Evolutionary conservation across 2,888 invertebrate species (phyloP).

Genomic region (Brachycybe producta): DNA sequence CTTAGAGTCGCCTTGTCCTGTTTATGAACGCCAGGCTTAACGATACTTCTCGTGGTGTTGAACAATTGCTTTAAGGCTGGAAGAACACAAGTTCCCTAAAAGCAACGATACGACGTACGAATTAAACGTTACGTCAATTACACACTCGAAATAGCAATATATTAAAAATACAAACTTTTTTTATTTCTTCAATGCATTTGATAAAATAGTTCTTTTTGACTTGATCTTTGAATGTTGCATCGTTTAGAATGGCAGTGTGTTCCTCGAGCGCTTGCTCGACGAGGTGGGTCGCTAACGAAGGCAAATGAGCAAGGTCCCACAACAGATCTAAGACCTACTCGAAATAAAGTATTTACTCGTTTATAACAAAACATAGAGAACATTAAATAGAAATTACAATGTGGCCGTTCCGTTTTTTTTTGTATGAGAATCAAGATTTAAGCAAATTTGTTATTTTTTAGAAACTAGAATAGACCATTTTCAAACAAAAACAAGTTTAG

Average conservation of each 20-base stretch:
- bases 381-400: too few species aligned
- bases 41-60: constrained; percentile 35
- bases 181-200: constrained; percentile 39
- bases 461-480: too few species aligned
- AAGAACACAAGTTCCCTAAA: constrained; percentile 34
- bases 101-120: constrained; percentile 12
- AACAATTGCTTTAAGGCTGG: constrained; percentile 36
- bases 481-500: too few species aligned
- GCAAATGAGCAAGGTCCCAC: constrained; percentile 38
- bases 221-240: constrained; percentile 36
- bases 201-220: constrained; percentile 35
- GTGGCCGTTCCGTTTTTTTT: too few species aligned
- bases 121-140: neutral
- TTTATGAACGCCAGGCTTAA: constrained; percentile 32
- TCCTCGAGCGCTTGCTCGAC: constrained; percentile 37
- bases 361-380: neutral
- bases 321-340: constrained; percentile 36
- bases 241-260: constrained; percentile 37
- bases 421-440: too few species aligned
- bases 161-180: constrained; percentile 29
- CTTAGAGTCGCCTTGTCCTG: constrained; percentile 36
- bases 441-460: too few species aligned
- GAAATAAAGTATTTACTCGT: constrained; percentile 1
- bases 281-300: constrained; percentile 34
- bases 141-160: neutral